Percentiles rank a stretch among this genome's conserved stretches.
These are phyloP conservation scores for Orthonevra nobilis DNA, from an alignment of 2,888 invertebrate species.

Conservation along the genomic window DNA sequence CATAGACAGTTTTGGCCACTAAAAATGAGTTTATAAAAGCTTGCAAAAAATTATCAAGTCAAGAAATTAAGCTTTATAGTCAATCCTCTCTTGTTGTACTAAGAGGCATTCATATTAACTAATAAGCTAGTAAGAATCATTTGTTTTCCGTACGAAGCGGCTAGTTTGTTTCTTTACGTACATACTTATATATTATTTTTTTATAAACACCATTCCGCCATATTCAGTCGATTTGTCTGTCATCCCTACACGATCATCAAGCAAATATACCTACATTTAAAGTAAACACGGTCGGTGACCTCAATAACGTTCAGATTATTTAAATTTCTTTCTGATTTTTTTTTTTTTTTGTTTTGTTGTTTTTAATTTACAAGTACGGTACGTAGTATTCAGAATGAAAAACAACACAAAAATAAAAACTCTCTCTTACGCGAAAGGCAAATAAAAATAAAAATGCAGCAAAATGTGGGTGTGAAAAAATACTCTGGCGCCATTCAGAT, in stretches of 20 bases:
- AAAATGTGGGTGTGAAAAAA: conserved; percentile 64
- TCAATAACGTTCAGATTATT: conserved; percentile 63
- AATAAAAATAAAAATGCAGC: conserved; percentile 52
- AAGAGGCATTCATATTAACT: too few species aligned
- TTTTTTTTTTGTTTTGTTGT: conserved; percentile 18
- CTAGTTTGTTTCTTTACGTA: too few species aligned
- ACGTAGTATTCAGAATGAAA: conserved; percentile 28
- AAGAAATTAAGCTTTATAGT: too few species aligned
- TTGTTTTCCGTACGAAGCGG: too few species aligned
- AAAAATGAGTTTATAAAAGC: too few species aligned
- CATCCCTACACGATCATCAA: conserved; percentile 50
- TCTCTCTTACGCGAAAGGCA: conserved; percentile 21
- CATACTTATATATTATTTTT: too few species aligned
- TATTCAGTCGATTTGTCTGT: conserved; percentile 48
- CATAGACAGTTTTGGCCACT: too few species aligned
- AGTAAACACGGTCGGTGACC: conserved; percentile 68
- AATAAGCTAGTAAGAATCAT: too few species aligned
- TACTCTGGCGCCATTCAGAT: conserved; percentile 67
- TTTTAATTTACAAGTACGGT: conserved; percentile 37
- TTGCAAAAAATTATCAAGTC: too few species aligned
- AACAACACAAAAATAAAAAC: conserved; percentile 42
- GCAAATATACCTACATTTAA: conserved; percentile 33
- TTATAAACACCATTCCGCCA: conserved; percentile 56
- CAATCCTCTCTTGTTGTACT: too few species aligned
- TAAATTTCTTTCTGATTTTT: conserved; percentile 19